A percentile compares a stretch with the other conserved stretches of the same genome.
These are phyloP conservation scores for Equus przewalskii DNA, from an alignment of 2,113 vertebrate genomes.

Conservation along the genomic window DNA sequence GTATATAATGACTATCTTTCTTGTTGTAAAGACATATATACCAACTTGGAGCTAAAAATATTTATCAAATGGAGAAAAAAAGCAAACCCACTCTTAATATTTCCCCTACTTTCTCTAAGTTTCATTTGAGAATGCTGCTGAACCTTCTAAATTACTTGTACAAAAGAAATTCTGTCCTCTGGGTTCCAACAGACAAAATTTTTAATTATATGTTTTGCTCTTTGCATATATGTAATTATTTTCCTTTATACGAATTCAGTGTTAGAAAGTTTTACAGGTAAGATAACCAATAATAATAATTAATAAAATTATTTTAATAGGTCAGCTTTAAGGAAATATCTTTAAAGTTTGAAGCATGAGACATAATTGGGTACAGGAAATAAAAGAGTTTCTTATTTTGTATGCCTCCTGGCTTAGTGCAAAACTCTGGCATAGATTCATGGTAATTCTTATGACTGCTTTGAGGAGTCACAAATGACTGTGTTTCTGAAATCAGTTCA, in stretches of 20 bases:
- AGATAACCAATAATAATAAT: background rate
- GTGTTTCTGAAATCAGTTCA: conserved; percentile 78
- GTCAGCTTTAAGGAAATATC: background rate
- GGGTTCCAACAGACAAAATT: conserved; percentile 21
- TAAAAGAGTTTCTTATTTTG: conserved; percentile 42
- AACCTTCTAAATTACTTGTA: conserved; percentile 56
- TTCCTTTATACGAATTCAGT: conserved; percentile 10
- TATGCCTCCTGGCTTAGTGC: background rate
- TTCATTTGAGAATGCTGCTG: background rate
- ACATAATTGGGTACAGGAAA: background rate
- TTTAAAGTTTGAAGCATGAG: background rate
- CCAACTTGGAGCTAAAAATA: background rate
- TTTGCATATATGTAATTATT: conserved; percentile 58
- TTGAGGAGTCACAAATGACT: conserved; percentile 68
- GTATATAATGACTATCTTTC: background rate
- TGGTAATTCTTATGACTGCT: background rate
- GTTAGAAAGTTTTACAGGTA: conserved; percentile 57
- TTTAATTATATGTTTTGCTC: conserved; percentile 62
- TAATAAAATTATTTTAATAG: conserved; percentile 44
- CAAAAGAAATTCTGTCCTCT: background rate
- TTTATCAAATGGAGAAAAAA: background rate
- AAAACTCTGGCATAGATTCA: background rate
- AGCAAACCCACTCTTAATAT: conserved; percentile 13
- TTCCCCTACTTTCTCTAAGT: background rate
- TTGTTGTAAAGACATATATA: background rate